Evolutionary conservation across 1,140 invertebrate species (phyloP), one percentile per base, ranked within the genome.

Genomic region (Drosophila persimilis): DNA sequence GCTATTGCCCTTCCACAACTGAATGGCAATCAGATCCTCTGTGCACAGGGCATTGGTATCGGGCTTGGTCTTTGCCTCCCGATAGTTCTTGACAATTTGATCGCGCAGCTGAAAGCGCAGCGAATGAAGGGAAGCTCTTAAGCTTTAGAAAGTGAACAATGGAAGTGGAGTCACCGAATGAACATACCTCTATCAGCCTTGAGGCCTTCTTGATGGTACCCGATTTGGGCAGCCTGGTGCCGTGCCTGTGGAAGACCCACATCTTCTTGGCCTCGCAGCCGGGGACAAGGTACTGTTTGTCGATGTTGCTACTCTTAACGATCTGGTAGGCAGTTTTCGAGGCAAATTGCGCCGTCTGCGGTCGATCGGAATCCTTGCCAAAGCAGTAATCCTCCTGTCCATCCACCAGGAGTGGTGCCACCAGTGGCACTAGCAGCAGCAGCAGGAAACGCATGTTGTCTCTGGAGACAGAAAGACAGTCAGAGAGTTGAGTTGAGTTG

Each of bases 321-420:
- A 94, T 94, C 74, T 94, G 92, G 81, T 95, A 95, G 3, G 94
- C 93, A 0, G 94, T 95, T 89, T 95, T 95, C 1, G 93, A 93
- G 8, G 92, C 93, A 77, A 94, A 95, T n/a, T 93, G 92, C 7
- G 94, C 81, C 29, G 90, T 91, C 62, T 91, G 90, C 65, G 93
- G 92, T 0, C 94, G 94, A 45, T 94, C 92, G n/a, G 92, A 91
- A 59, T 95, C 93, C 20, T 88, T 91, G 39, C 92, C 91, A 39
- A 94, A 93, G 85, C 94, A 95, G 71, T 93, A 93, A 31, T 93
- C 93, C 69, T 94, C 93, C 48, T 81, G 62, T 13, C 47, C 72
- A 43, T 17, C 3, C 2, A 55, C 62, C 48, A n/a, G 46, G 39
- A 41, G 13, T 74, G 22, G 24, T 39, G 72, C 75, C 67, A 90